Base-by-base conservation (phyloP, 2,113 vertebrate genomes). In the Pteropus alecto region DNA sequence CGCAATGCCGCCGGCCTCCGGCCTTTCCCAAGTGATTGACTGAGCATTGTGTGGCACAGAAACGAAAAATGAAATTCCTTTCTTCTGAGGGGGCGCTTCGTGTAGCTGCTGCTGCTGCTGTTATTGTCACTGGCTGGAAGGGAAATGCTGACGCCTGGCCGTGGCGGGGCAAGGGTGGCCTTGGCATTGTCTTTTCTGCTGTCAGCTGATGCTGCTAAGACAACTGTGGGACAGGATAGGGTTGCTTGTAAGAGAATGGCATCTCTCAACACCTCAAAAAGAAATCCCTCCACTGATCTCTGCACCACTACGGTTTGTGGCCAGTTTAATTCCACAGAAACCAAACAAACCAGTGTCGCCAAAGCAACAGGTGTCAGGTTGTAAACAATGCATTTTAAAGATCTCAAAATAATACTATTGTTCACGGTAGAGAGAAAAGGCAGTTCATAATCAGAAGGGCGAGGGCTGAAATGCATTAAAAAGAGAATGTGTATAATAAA, bases 241-340 rank as follows among this genome's bases (percentile, higher is more conserved):
- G 94, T 97, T 97, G 97, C 97, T 94, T 71, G 85, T 4, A 74
- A 89, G 71, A 88, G 85, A 96, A 94, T 28, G 71, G 94, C 93
- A 97, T 97, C 96, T 97, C 94, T 97, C 97, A 96, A 78, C 97
- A 94, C 91, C 95, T 93, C 97, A 11, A 9, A 94, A 90, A 97
- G 96, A 97, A 93, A 97, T 96, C 96, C 94, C 81, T 94, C 88
- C 46, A 51, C 81, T 83, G 46, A 24, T 70, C 95, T 94, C 88
- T 14, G 22, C 6, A 12, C 85, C 88, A 28, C 54, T 6, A 2
- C 7, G 56, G 91, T 88, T 41, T 28, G 51, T 28, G 81, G 71
- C 48, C 43, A 51, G 71, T 74, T 90, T 97, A 91, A 95, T 95
- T 82, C 96, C 91, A 89, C 96, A 89, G 96, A 94, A 97, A 96